These are phyloP conservation scores for Acanthacorydalis orientalis DNA, from an alignment of 2,888 invertebrate species.

Conservation along the genomic window DNA sequence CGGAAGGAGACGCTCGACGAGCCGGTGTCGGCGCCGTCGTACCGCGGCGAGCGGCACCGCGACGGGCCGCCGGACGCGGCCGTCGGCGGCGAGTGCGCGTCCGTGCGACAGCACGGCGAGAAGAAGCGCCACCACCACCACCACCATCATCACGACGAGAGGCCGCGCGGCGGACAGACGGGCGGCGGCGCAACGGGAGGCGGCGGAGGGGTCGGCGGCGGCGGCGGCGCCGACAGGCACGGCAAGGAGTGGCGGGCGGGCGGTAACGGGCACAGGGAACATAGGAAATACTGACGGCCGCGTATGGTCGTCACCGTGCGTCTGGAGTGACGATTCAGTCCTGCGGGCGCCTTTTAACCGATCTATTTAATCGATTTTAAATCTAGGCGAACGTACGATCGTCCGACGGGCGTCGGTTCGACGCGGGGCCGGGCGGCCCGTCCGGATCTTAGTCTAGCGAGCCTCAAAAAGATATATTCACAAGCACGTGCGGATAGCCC, in stretches of 20 bases:
- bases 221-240: slow-evolving; percentile 29
- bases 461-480: too few relatives aligned
- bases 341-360: too few relatives aligned
- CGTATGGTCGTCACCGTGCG: slow-evolving; percentile 24
- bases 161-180: slow-evolving; percentile 35
- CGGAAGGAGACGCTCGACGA: slow-evolving; percentile 59
- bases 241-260: neutral
- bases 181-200: slow-evolving; percentile 24
- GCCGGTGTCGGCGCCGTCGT: slow-evolving; percentile 33
- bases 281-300: slow-evolving; percentile 31
- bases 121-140: slow-evolving; percentile 58
- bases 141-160: slow-evolving; percentile 52
- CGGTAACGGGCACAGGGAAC: slow-evolving; percentile 26
- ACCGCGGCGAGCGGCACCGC: slow-evolving; percentile 50
- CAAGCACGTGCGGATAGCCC: too few relatives aligned
- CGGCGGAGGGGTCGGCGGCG: slow-evolving; percentile 9
- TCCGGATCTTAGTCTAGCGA: too few relatives aligned
- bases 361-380: too few relatives aligned
- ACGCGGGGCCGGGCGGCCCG: too few relatives aligned
- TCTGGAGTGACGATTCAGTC: slow-evolving; percentile 13
- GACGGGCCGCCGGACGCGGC: slow-evolving; percentile 8
- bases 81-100: slow-evolving; percentile 23
- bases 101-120: slow-evolving; percentile 28
- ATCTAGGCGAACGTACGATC: too few relatives aligned
- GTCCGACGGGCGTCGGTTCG: too few relatives aligned